A percentile compares a stretch with the other conserved stretches of the same genome.
Conservation (phyloP, 2,888 invertebrate species). For the Leistus spinibarbis region DNA sequence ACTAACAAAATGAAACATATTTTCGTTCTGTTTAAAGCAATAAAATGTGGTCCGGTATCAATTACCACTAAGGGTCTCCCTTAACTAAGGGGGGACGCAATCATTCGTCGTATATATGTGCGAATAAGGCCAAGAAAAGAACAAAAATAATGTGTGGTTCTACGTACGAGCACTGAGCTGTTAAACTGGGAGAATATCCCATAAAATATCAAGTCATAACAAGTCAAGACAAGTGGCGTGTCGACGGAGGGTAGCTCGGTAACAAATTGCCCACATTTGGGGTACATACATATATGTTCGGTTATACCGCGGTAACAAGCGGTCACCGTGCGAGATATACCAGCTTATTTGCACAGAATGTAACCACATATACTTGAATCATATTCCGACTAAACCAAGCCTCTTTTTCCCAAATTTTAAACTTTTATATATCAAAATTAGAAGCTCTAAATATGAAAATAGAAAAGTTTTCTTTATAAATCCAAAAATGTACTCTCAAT, state of each 20-base stretch:
- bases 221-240: not conserved
- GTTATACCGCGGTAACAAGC: not conserved
- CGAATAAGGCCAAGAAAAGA: not conserved
- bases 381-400: not conserved
- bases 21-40: not conserved
- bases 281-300: not conserved
- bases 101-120: not conserved
- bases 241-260: not conserved
- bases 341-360: not conserved
- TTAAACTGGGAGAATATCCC: not conserved
- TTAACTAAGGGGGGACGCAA: not conserved
- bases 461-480: too few relatives aligned
- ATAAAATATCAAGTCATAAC: not conserved
- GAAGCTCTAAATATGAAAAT: too few relatives aligned
- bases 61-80: not conserved
- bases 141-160: not conserved
- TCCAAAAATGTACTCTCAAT: too few relatives aligned
- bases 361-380: not conserved
- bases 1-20: too few relatives aligned
- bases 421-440: too few relatives aligned
- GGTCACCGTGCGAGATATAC: not conserved
- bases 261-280: not conserved
- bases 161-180: not conserved
- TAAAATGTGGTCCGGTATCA: not conserved
- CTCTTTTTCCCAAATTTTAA: too few relatives aligned